Conservation (phyloP, 1,140 invertebrate species). For the Procambarus virginalis region DNA sequence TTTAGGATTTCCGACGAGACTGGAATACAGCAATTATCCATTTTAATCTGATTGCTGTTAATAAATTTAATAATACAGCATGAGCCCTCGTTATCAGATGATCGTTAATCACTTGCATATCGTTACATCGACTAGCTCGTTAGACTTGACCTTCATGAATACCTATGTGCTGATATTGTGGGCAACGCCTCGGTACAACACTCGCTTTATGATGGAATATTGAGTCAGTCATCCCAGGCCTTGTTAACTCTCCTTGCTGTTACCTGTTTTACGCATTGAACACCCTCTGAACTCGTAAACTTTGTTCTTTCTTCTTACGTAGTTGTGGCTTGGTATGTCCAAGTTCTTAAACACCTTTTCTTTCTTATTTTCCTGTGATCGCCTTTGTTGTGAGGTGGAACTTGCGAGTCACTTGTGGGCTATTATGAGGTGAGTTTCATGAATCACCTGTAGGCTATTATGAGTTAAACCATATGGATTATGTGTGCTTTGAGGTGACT, state of each 20-base stretch:
- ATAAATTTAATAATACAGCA: constrained; percentile 54
- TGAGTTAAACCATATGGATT: too few relatives aligned
- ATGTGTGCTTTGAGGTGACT: too few relatives aligned
- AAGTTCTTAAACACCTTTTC: too few relatives aligned
- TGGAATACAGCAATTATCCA: constrained; percentile 15
- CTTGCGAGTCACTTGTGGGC: neutral
- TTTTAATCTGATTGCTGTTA: constrained; percentile 54
- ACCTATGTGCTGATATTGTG: constrained; percentile 53
- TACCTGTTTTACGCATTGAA: neutral
- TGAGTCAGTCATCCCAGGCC: neutral
- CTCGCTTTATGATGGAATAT: neutral
- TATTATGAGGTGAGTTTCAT: too few relatives aligned
- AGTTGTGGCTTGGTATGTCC: too few relatives aligned
- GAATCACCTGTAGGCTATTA: too few relatives aligned
- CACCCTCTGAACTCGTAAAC: neutral
- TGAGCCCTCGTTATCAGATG: constrained; percentile 46
- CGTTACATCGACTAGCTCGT: constrained; percentile 44
- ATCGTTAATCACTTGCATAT: constrained; percentile 53
- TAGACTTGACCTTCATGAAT: constrained; percentile 57
- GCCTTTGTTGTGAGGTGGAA: neutral
- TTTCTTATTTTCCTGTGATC: too few relatives aligned
- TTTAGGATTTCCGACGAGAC: neutral
- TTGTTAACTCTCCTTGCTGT: neutral
- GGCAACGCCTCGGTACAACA: neutral
- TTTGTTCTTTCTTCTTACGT: too few relatives aligned